Evolutionary conservation across 2,888 invertebrate species (phyloP).

Genomic region (Crepidodera aurea): DNA sequence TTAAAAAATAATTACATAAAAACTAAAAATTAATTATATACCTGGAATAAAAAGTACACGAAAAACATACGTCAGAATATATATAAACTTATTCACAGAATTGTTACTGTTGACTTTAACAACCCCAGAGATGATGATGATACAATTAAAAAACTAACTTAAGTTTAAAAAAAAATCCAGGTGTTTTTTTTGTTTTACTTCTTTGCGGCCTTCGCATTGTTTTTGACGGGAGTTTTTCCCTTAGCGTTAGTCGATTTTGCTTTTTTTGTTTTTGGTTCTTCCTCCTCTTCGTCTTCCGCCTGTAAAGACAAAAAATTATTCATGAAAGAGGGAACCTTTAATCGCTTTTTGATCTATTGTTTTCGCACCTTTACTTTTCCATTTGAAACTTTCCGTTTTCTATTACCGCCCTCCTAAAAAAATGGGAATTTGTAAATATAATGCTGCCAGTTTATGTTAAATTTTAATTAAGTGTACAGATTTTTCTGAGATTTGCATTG

Average conservation of each 20-base stretch:
- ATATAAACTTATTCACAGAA: slow-evolving; percentile 24
- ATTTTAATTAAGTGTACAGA: too few species aligned
- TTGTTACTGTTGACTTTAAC: slow-evolving; percentile 18
- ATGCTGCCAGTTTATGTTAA: too few species aligned
- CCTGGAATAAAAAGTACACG: slow-evolving; percentile 37
- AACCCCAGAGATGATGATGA: slow-evolving; percentile 25
- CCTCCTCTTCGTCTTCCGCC: slow-evolving; percentile 76
- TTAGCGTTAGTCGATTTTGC: slow-evolving; percentile 79
- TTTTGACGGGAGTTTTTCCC: slow-evolving; percentile 71
- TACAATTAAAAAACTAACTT: slow-evolving; percentile 37
- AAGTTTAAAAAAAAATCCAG: slow-evolving; percentile 7
- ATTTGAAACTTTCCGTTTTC: slow-evolving; percentile 56
- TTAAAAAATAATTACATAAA: slow-evolving; percentile 36
- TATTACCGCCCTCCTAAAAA: slow-evolving; percentile 46
- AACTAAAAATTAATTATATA: slow-evolving; percentile 39
- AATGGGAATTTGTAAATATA: slow-evolving; percentile 38
- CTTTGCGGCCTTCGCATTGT: slow-evolving; percentile 65
- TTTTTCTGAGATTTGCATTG: too few species aligned
- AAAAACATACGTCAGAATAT: slow-evolving; percentile 28
- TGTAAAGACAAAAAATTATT: slow-evolving; percentile 54
- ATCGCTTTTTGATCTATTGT: slow-evolving; percentile 8
- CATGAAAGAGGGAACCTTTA: slow-evolving; percentile 17
- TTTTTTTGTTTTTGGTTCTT: slow-evolving; percentile 78
- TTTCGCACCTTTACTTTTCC: slow-evolving; percentile 53
- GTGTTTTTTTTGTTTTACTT: slow-evolving; percentile 66